Conservation (phyloP, 1,140 invertebrate species). For the Drosophila guanche region DNA sequence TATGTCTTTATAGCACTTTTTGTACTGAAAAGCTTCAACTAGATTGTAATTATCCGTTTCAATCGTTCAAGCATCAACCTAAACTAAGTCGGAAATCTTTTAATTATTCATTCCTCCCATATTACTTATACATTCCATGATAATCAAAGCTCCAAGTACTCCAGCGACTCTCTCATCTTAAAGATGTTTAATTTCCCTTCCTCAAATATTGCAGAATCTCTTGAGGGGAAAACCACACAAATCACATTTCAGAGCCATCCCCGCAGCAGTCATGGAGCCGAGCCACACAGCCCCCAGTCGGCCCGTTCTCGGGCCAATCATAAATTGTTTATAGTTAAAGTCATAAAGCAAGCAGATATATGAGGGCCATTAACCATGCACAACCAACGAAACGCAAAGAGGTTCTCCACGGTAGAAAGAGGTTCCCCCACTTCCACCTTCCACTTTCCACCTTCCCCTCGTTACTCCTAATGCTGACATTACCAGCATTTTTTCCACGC, state of each 20-base stretch:
- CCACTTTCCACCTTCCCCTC: not conserved
- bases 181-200: constrained; percentile 4
- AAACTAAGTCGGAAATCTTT: too few species aligned
- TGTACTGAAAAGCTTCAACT: too few species aligned
- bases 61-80: too few species aligned
- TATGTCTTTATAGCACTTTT: too few species aligned
- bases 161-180: not conserved
- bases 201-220: constrained; percentile 6
- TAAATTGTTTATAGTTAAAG: constrained; percentile 75
- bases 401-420: too few species aligned
- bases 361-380: constrained; percentile 68
- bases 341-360: constrained; percentile 71
- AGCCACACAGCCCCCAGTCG: constrained; percentile 1
- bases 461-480: constrained; percentile 45
- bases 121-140: too few species aligned
- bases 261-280: not conserved
- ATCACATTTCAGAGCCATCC: constrained; percentile 19
- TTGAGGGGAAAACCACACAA: too few species aligned
- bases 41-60: too few species aligned
- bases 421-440: too few species aligned
- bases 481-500: constrained; percentile 45
- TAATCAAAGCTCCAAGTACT: too few species aligned
- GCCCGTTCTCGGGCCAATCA: constrained; percentile 47
- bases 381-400: not conserved
- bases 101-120: too few species aligned